Base-by-base conservation (phyloP, 2,113 vertebrate species). In the Acanthochromis polyacanthus region DNA sequence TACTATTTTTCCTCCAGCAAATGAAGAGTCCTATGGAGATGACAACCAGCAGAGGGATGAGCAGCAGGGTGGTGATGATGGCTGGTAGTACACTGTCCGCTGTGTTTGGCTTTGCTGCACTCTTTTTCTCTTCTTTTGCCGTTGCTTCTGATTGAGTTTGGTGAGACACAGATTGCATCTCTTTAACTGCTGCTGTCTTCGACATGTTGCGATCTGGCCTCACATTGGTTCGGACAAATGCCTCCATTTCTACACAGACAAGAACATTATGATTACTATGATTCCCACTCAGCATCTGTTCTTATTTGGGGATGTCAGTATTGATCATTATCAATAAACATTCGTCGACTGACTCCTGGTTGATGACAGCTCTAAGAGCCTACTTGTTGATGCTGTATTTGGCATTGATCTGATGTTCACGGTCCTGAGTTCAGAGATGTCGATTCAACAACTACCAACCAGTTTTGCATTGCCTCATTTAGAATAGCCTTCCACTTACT, bases 11-110 rank as follows among this genome's bases (percentile, higher is more conserved):
- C 84, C 92, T 97, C 96, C 96, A 98, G 81, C 94, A 95, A 91
- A 99, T 94, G 87, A 97, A 97, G 62, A 95, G 68, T 28, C 94
- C 95, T 71, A 96, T 92, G 80, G 94, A 91, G 78, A 98, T 81
- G 86, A 99, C 94, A 61, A 96, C 78, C 91, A 95, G 85, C 85
- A 97, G 79, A 28, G 97, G 97, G 67, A 98, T 90, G 67, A 96
- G 93, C 79, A 99, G 95, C 76, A 99, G 95, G 52, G 95, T 95
- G 81, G 96, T 98, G 92, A 99, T 94, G 82, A 98, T 86, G 70
- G 95, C 92, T 23, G 97, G 91, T 2, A 97, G 95, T 0, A 95
- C 90, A 17, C 95, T 94, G 58, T 92, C 94, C 62, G 86, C 88
- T 83, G 81, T 88, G 48, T 83, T 63, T 53, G 94, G 79, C 76